Percentiles rank a stretch among this genome's conserved stretches.
Evolutionary conservation across 2,797 vertebrate genomes (phyloP).

Genomic region (Rhynchonycteris naso): DNA sequence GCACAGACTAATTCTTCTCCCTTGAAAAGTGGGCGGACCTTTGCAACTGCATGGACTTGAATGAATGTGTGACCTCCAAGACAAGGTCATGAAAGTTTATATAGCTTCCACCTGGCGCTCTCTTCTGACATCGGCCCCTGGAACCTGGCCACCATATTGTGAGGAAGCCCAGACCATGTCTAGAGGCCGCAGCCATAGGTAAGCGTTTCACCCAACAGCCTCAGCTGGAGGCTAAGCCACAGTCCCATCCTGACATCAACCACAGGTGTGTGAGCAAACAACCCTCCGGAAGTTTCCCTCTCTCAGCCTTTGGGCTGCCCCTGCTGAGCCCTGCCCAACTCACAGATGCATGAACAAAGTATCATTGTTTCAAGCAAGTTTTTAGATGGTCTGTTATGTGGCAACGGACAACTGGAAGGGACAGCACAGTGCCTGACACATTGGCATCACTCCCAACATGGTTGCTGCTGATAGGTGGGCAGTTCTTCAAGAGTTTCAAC

Average conservation of each 20-base stretch:
- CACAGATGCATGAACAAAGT: neutral
- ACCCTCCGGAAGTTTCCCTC: neutral
- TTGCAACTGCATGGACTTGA: fast-evolving
- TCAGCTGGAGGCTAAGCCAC: neutral
- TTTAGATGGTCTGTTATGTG: neutral
- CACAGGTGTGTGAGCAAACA: fast-evolving
- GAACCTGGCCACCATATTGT: neutral
- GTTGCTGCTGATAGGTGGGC: fast-evolving
- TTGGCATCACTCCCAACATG: fast-evolving
- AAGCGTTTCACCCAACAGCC: neutral
- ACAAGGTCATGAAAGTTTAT: fast-evolving
- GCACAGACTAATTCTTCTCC: neutral
- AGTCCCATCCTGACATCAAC: fast-evolving
- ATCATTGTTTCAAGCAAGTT: neutral
- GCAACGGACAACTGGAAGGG: neutral
- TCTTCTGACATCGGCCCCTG: neutral
- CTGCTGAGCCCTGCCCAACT: neutral
- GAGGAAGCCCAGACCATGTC: neutral
- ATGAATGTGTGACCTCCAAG: fast-evolving
- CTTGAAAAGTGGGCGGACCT: neutral
- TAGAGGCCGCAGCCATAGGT: fast-evolving
- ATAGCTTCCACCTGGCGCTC: fast-evolving
- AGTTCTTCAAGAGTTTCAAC: fast-evolving
- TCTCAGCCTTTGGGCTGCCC: neutral
- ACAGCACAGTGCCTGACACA: fast-evolving